Evolutionary conservation across 2,113 vertebrate genomes (phyloP), one percentile per base, ranked within the genome.

Genomic region (Taurulus bubalis): DNA sequence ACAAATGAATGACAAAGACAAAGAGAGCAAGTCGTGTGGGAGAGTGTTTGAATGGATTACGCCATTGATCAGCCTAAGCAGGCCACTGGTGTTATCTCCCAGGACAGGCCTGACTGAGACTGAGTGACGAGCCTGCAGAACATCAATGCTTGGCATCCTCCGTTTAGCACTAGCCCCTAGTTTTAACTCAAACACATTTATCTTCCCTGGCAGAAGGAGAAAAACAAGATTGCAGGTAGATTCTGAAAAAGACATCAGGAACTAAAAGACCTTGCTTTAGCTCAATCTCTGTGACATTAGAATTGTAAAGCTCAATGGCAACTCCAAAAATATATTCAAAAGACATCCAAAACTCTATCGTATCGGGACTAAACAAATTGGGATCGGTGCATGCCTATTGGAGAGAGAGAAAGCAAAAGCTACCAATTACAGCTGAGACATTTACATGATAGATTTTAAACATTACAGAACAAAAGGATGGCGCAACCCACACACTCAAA

Each of bases 31-130:
- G 84, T 74, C 2, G 47, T 68, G 62, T 51, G 62, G 77, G 67
- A 69, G 68, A 82, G 72, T 20, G 71, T 79, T 84, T 56, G 40
- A 78, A 89, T 88, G 75, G 88, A 91, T 91, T 67, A 40, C 34
- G 66, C 71, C 81, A 93, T 87, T 82, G 86, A 94, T 94, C 92
- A 89, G 83, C 73, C 67, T 82, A 81, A 88, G 85, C 77, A 68
- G 87, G 90, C 79, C 82, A 76, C 24, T n/a, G 80, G 74, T 77
- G 85, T 90, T 89, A 89, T 93, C 92, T 87, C 79, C 20, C 69
- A 67, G 83, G 86, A 89, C 85, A 75, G 87, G 65, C 74, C 78
- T 24, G 75, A 79, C 77, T 28, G 75, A 79, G 85, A 84, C 82
- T 84, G 89, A 91, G 75, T 80, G 89, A 90, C 64, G 60, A 87